Conservation (phyloP, 1,140 invertebrate species). For the Nebria ingens region DNA sequence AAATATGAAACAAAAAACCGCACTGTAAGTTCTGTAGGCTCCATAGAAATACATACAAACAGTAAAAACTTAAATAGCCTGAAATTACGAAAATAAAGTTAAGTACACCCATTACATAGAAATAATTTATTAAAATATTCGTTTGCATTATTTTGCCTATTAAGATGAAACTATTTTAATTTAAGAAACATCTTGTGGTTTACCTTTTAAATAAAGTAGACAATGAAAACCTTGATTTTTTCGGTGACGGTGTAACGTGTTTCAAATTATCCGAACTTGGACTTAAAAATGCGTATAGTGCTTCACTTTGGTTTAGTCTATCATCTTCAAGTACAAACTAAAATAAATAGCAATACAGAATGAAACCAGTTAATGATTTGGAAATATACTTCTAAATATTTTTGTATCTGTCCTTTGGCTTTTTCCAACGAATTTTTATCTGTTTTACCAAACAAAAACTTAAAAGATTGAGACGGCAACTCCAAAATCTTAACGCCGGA, state of each 20-base stretch:
- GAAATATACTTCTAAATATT: slow-evolving; percentile 63
- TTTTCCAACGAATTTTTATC: slow-evolving; percentile 69
- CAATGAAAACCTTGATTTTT: slow-evolving; percentile 75
- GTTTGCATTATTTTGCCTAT: background rate
- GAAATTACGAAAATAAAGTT: background rate
- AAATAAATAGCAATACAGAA: slow-evolving; percentile 24
- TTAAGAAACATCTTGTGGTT: too few species aligned
- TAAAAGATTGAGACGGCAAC: slow-evolving; percentile 65
- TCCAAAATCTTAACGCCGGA: slow-evolving; percentile 70
- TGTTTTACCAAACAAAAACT: slow-evolving; percentile 68
- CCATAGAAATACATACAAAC: too few species aligned
- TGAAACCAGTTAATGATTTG: slow-evolving; percentile 9
- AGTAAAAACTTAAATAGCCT: too few species aligned
- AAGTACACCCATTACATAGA: slow-evolving; percentile 21
- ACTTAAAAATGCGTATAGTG: slow-evolving; percentile 79
- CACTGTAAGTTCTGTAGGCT: too few species aligned
- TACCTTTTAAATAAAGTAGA: slow-evolving; percentile 78
- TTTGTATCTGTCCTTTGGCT: slow-evolving; percentile 71
- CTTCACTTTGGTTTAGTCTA: slow-evolving; percentile 75
- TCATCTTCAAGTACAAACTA: slow-evolving; percentile 80
- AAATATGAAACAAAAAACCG: slow-evolving; percentile 8
- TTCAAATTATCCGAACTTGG: slow-evolving; percentile 81
- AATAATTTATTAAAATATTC: slow-evolving; percentile 5
- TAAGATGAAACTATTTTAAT: slow-evolving; percentile 19
- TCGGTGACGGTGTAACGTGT: slow-evolving; percentile 59